Evolutionary conservation across 2,113 vertebrate species (phyloP).

Genomic region (Phodopus roborovskii): DNA sequence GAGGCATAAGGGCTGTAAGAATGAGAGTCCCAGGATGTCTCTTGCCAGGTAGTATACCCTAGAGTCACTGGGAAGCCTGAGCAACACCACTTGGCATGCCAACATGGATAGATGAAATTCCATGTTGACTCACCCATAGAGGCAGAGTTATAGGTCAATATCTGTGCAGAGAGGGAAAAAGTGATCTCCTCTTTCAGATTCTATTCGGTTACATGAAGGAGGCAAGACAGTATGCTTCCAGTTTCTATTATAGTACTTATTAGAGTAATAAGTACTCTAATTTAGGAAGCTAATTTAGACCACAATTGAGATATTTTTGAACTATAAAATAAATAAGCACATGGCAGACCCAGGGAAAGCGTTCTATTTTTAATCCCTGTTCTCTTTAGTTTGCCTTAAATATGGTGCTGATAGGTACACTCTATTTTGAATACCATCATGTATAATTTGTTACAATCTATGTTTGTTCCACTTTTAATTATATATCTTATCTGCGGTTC

Average conservation of each 20-base stretch:
- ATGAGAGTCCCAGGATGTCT: neutral
- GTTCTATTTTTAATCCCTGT: neutral
- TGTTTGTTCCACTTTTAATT: neutral
- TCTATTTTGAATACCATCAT: neutral
- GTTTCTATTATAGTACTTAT: neutral
- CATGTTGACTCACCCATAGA: too few relatives aligned
- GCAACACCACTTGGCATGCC: neutral
- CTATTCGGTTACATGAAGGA: neutral
- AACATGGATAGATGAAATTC: neutral
- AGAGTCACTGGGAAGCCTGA: neutral
- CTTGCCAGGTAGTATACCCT: neutral
- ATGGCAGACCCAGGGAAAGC: neutral
- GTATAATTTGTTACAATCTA: neutral
- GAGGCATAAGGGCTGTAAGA: neutral
- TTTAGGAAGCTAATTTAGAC: neutral
- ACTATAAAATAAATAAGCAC: neutral
- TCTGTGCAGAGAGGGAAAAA: neutral
- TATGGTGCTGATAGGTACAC: neutral
- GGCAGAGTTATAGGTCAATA: neutral
- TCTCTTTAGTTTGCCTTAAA: neutral
- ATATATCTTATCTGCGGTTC: neutral
- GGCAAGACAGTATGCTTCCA: neutral
- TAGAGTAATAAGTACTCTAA: too few relatives aligned
- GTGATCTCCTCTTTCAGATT: neutral
- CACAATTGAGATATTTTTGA: neutral